Percentiles rank a stretch among this genome's conserved stretches.
Conservation (phyloP, 2,113 vertebrate genomes). For the Lucifuga dentata region DNA sequence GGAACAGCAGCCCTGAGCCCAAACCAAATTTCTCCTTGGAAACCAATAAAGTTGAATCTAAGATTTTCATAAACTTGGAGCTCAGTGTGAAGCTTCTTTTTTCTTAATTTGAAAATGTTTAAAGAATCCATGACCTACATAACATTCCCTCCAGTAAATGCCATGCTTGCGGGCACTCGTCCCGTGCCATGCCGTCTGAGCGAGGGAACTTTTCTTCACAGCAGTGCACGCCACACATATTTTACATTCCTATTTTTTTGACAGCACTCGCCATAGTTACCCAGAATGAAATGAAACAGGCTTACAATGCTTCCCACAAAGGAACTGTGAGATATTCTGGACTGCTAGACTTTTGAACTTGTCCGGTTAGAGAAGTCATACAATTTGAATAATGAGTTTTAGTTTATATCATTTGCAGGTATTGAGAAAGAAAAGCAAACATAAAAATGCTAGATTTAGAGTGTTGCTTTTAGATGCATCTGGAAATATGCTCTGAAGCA, state of each 20-base stretch:
- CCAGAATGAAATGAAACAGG: conserved; percentile 49
- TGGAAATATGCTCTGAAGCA: no score
- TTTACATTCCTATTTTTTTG: conserved; percentile 74
- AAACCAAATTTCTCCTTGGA: no score
- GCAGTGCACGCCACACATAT: conserved; percentile 66
- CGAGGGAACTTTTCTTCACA: conserved; percentile 47
- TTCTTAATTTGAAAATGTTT: not conserved
- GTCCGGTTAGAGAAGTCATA: not conserved
- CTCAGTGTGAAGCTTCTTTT: not conserved
- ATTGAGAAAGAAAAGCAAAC: not conserved
- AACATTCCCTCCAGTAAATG: conserved; percentile 50
- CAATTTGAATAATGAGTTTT: not conserved
- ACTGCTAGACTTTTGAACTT: not conserved
- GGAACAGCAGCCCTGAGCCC: no score
- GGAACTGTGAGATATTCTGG: not conserved
- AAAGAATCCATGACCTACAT: conserved; percentile 10
- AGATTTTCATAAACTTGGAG: no score
- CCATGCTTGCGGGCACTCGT: conserved; percentile 32
- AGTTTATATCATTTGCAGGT: not conserved
- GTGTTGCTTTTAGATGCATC: no score
- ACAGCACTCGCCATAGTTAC: conserved; percentile 65
- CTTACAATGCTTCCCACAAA: conserved; percentile 29
- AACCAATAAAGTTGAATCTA: not conserved
- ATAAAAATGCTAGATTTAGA: not conserved
- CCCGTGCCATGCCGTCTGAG: conserved; percentile 42